A percentile compares a stretch with the other conserved stretches of the same genome.
Evolutionary conservation across 1,140 invertebrate genomes (phyloP).

Genomic region (Sitobion miscanthi): DNA sequence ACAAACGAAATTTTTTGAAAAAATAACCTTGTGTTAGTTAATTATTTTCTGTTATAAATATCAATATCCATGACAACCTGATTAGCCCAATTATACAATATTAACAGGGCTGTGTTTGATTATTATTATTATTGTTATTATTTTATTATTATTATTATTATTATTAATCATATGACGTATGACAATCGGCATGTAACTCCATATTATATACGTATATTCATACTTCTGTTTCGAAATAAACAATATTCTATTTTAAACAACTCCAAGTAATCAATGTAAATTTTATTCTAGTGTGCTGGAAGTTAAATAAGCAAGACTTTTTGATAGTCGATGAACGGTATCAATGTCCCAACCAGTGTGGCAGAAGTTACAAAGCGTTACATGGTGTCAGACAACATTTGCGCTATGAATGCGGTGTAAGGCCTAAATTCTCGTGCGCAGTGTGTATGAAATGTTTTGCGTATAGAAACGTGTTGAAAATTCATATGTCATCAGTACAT

Average conservation of each 20-base stretch:
- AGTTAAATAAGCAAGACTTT: background rate
- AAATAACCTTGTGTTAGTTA: background rate
- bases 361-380: conserved; percentile 60
- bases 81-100: too few species aligned
- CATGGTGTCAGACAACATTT: conserved; percentile 65
- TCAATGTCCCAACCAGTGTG: conserved; percentile 44
- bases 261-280: background rate
- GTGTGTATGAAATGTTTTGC: conserved; percentile 59
- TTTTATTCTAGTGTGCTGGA: conserved; percentile 11
- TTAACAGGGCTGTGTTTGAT: background rate
- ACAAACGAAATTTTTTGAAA: background rate
- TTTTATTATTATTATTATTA: background rate
- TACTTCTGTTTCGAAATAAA: background rate
- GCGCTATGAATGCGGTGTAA: conserved; percentile 67
- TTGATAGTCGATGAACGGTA: background rate
- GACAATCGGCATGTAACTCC: background rate
- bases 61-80: background rate
- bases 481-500: conserved; percentile 48
- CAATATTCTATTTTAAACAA: background rate
- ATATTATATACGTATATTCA: background rate
- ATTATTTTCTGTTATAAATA: conserved; percentile 10
- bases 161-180: background rate
- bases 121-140: background rate
- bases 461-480: conserved; percentile 30
- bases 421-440: conserved; percentile 68